A percentile compares a stretch with the other conserved stretches of the same genome.
These are phyloP conservation scores for Melinopterus prodromus DNA, from an alignment of 2,888 invertebrate species.

Conservation along the genomic window DNA sequence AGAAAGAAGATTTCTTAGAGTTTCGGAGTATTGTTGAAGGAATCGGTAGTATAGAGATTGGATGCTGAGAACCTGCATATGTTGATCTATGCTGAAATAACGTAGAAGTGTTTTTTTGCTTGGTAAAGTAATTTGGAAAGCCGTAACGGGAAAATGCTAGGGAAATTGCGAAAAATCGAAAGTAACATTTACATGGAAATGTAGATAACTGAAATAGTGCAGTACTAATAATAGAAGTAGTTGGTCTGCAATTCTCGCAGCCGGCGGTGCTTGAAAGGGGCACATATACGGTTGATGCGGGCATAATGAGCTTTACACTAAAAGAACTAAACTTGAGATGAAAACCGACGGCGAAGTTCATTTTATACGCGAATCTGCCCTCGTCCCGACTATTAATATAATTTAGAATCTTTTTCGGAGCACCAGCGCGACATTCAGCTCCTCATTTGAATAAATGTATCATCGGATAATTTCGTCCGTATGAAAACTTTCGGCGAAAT, in stretches of 20 bases:
- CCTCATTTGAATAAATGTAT: constrained; percentile 4
- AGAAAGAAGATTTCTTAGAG: no score
- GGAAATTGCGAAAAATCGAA: constrained; percentile 10
- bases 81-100: no score
- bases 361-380: constrained; percentile 30
- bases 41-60: no score
- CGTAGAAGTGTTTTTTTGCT: background rate
- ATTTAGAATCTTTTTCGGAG: constrained; percentile 17
- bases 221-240: constrained; percentile 25
- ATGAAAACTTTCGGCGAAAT: background rate
- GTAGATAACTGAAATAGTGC: background rate
- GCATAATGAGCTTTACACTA: constrained; percentile 26
- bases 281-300: constrained; percentile 26
- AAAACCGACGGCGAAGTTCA: constrained; percentile 27
- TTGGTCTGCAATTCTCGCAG: constrained; percentile 28
- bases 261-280: background rate
- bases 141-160: background rate
- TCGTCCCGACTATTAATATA: constrained; percentile 22
- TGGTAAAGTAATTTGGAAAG: no score
- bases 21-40: no score
- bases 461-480: background rate
- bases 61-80: no score
- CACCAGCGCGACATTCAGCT: background rate
- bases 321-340: constrained; percentile 28
- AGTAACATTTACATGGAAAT: background rate